Conservation (phyloP, 1,140 invertebrate genomes). For the Pygmarrhopalites habei region DNA sequence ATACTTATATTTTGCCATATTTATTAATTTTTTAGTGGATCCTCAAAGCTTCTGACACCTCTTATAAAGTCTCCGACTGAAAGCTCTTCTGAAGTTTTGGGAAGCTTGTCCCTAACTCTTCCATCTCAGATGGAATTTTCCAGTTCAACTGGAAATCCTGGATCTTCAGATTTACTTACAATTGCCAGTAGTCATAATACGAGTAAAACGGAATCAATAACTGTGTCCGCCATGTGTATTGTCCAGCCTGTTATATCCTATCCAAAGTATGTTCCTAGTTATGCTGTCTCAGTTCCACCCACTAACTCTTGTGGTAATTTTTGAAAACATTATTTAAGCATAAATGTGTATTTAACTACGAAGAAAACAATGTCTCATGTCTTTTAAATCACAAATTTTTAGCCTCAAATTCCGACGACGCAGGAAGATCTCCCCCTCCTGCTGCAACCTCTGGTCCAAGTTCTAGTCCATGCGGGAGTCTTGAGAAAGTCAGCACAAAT, state of each 20-base stretch:
- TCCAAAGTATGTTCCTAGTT: constrained; percentile 35
- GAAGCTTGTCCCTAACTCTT: constrained; percentile 16
- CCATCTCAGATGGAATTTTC: background rate
- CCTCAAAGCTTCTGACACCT: background rate
- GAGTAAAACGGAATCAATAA: background rate
- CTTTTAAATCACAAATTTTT: background rate
- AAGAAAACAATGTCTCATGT: background rate
- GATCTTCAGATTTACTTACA: constrained; percentile 18
- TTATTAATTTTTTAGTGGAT: no score
- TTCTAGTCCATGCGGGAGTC: background rate
- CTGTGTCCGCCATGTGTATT: background rate
- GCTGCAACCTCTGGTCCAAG: background rate
- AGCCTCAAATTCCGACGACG: background rate
- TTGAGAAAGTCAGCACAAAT: no score
- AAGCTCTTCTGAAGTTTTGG: constrained; percentile 2
- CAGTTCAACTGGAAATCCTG: background rate
- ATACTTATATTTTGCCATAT: no score
- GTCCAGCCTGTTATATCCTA: constrained; percentile 26
- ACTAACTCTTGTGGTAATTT: background rate
- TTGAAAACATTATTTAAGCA: background rate
- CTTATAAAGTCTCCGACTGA: constrained; percentile 15
- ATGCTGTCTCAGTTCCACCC: constrained; percentile 17
- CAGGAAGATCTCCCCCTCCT: no score
- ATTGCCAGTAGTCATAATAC: constrained; percentile 10
- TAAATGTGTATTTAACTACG: background rate